Conservation (phyloP, 2,888 invertebrate species). For the Microctonus hyperodae region DNA sequence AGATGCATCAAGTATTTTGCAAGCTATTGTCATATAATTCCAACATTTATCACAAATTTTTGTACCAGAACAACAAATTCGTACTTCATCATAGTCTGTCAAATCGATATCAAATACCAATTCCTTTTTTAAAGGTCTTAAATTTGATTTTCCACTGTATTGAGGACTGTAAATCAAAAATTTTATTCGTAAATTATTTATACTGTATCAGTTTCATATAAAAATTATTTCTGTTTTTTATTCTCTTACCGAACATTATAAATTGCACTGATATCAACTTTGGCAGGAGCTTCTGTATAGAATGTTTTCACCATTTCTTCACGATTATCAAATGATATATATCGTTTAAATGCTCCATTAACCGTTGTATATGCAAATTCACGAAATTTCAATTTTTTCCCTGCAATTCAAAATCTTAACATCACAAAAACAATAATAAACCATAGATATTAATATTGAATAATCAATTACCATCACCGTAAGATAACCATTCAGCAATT, state of each 20-base stretch:
- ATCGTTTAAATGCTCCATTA: constrained; percentile 92
- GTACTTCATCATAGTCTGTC: constrained; percentile 97
- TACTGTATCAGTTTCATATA: neutral
- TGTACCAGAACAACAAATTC: constrained; percentile 90
- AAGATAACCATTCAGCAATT: constrained; percentile 89
- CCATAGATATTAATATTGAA: constrained; percentile 32
- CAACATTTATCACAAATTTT: constrained; percentile 95
- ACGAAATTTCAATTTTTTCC: constrained; percentile 72
- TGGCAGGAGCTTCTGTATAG: constrained; percentile 81
- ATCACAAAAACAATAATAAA: neutral
- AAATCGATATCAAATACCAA: constrained; percentile 99
- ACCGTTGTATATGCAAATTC: constrained; percentile 95
- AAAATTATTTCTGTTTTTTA: constrained; percentile 36
- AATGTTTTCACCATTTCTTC: constrained; percentile 84
- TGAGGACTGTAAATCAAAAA: neutral
- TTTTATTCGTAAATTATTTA: neutral
- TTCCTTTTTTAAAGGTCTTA: constrained; percentile 74
- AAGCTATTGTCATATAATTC: constrained; percentile 94
- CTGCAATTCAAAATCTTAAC: constrained; percentile 52
- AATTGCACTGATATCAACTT: constrained; percentile 96
- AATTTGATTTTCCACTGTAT: constrained; percentile 14
- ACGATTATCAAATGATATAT: constrained; percentile 81
- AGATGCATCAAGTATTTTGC: constrained; percentile 85
- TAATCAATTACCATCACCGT: constrained; percentile 71
- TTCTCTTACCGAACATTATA: constrained; percentile 74